phyloP scores from a whole-genome alignment of 2,888 invertebrate species.

The Eugnorisma glareosa region DNA sequence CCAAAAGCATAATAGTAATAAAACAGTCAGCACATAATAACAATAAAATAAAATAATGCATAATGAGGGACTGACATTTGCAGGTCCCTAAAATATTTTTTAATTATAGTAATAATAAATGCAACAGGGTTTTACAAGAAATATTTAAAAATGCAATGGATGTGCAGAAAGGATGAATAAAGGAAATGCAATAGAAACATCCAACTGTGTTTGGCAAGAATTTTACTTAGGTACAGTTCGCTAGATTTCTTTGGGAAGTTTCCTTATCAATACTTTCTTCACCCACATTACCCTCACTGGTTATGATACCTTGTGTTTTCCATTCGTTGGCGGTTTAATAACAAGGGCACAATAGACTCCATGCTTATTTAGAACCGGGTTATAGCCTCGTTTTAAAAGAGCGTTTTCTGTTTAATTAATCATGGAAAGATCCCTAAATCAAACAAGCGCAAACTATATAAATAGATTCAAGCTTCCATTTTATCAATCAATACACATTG shows the following conservation, averaged over 20 bases:
- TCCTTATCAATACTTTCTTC: not conserved
- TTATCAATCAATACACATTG: constrained; percentile 1
- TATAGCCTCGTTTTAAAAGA: not conserved
- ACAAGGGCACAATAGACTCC: not conserved
- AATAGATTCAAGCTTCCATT: not conserved
- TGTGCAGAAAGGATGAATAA: too few relatives aligned
- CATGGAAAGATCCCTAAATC: too few relatives aligned
- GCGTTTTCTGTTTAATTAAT: not conserved
- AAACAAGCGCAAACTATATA: not conserved
- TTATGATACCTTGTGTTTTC: not conserved
- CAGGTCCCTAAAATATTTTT: not conserved
- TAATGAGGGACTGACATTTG: too few relatives aligned
- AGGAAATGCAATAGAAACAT: too few relatives aligned
- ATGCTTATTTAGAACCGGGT: not conserved
- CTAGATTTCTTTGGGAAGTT: not conserved
- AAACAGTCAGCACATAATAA: too few relatives aligned
- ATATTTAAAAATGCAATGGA: too few relatives aligned
- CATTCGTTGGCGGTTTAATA: not conserved
- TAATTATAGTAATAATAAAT: not conserved
- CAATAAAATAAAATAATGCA: too few relatives aligned
- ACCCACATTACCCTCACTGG: not conserved
- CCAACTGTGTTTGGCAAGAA: not conserved
- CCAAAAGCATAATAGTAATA: too few relatives aligned
- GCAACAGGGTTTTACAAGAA: too few relatives aligned
- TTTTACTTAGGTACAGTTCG: not conserved